Percentiles rank a stretch among this genome's conserved stretches.
Conservation (phyloP, 2,797 vertebrate genomes). For the Sebastes nivosus region DNA sequence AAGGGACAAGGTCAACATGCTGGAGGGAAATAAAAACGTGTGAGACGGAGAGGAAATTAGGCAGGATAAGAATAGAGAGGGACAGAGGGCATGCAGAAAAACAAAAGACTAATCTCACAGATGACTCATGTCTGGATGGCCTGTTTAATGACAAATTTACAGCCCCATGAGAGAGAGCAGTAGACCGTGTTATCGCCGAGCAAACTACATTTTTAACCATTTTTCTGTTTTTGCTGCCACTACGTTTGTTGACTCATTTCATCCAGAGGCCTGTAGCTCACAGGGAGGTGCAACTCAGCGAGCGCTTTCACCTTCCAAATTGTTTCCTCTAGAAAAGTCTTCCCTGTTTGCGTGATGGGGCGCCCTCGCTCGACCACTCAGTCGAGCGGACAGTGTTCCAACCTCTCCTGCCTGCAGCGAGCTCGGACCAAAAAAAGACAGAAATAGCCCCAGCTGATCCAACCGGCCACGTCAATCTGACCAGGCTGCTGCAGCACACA, state of each 20-base stretch:
- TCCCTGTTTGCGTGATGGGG: conserved; percentile 24
- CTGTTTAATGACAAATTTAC: conserved; percentile 65
- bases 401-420: conserved; percentile 57
- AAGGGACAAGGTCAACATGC: conserved; percentile 80
- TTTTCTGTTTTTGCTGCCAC: neutral
- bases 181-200: conserved; percentile 7
- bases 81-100: conserved; percentile 58
- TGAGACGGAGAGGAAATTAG: conserved; percentile 67
- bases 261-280: conserved; percentile 20
- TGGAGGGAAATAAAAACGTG: conserved; percentile 29
- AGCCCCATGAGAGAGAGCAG: conserved; percentile 8
- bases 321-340: conserved; percentile 31
- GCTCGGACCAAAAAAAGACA: conserved; percentile 47
- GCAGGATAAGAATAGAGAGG: conserved; percentile 62
- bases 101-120: conserved; percentile 63
- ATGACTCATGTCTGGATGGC: conserved; percentile 64
- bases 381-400: conserved; percentile 37
- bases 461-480: conserved; percentile 44
- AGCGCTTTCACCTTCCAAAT: conserved; percentile 43
- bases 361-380: conserved; percentile 47
- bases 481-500: conserved; percentile 31
- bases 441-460: conserved; percentile 60
- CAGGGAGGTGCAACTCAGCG: conserved; percentile 19
- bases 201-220: conserved; percentile 12
- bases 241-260: neutral